A percentile compares a stretch with the other conserved stretches of the same genome.
These are phyloP conservation scores for Lobophora halterata DNA, from an alignment of 2,888 invertebrate species.

Conservation along the genomic window DNA sequence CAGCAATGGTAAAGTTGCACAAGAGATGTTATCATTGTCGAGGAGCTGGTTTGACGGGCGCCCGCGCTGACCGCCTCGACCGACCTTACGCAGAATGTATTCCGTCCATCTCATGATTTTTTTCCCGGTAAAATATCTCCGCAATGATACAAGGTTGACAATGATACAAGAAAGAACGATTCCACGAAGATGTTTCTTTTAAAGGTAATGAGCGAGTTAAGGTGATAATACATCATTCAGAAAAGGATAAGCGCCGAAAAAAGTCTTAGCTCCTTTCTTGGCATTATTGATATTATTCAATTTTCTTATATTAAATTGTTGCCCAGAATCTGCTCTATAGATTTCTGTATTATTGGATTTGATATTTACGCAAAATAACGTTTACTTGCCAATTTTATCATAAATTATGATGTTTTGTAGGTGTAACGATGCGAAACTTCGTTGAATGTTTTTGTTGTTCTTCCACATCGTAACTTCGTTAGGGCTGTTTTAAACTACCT, in stretches of 20 bases:
- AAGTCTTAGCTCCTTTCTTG: conserved; percentile 27
- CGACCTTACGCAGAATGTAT: conserved; percentile 41
- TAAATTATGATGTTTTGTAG: too few relatives aligned
- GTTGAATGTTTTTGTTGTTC: too few relatives aligned
- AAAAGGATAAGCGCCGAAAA: conserved; percentile 35
- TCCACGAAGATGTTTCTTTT: conserved; percentile 44
- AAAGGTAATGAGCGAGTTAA: conserved; percentile 48
- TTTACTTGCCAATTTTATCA: too few relatives aligned
- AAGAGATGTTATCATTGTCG: conserved; percentile 31
- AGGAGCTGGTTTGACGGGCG: conserved; percentile 31
- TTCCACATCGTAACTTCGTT: too few relatives aligned
- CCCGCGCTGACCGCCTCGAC: conserved; percentile 18
- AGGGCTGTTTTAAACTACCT: too few relatives aligned
- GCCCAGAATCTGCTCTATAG: conserved; percentile 18
- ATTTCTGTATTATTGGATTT: neutral
- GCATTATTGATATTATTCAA: too few relatives aligned
- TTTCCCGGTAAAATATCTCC: conserved; percentile 49
- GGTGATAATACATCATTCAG: conserved; percentile 47
- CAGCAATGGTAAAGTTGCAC: conserved; percentile 27
- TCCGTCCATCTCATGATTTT: conserved; percentile 51
- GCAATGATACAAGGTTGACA: conserved; percentile 45
- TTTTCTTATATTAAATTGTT: conserved; percentile 26
- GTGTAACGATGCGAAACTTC: too few relatives aligned
- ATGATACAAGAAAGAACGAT: conserved; percentile 49
- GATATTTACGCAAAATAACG: too few relatives aligned